Conservation (phyloP, 2,888 invertebrate genomes). For the Tyria jacobaeae region DNA sequence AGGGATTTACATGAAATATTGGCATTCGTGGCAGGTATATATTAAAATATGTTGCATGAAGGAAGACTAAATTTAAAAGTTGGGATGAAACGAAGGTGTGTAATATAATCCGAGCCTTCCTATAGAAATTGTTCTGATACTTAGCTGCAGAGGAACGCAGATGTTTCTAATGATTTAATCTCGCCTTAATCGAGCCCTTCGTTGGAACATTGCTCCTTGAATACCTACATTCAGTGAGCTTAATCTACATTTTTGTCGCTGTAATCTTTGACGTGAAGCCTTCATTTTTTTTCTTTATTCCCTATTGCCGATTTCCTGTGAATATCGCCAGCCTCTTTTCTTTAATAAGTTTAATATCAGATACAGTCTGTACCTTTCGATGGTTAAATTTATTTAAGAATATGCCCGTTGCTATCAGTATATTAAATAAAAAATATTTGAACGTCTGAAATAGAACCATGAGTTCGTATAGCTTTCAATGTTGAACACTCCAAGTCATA, state of each 20-base stretch:
- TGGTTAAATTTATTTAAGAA: constrained; percentile 17
- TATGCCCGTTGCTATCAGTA: background rate
- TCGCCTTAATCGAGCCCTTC: constrained; percentile 64
- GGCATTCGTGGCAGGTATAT: constrained; percentile 50
- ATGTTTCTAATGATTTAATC: constrained; percentile 80
- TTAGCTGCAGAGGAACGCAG: constrained; percentile 62
- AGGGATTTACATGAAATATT: constrained; percentile 61
- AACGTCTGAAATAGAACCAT: constrained; percentile 5
- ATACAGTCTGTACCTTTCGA: constrained; percentile 21
- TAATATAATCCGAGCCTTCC: constrained; percentile 48
- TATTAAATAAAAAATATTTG: background rate
- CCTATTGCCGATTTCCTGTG: constrained; percentile 36
- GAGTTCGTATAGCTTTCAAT: constrained; percentile 22
- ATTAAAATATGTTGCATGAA: constrained; percentile 44
- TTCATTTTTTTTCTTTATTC: constrained; percentile 37
- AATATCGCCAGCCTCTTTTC: constrained; percentile 30
- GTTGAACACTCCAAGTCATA: constrained; percentile 17
- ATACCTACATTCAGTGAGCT: constrained; percentile 55
- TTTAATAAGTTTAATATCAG: background rate
- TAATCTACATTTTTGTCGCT: constrained; percentile 49
- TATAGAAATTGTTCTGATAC: constrained; percentile 58
- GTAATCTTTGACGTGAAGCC: constrained; percentile 42
- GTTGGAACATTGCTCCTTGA: constrained; percentile 56
- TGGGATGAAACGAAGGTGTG: constrained; percentile 43
- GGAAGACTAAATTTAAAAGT: constrained; percentile 42